Conservation (phyloP, 2,113 vertebrate genomes). For the Oreocharis arfaki region DNA sequence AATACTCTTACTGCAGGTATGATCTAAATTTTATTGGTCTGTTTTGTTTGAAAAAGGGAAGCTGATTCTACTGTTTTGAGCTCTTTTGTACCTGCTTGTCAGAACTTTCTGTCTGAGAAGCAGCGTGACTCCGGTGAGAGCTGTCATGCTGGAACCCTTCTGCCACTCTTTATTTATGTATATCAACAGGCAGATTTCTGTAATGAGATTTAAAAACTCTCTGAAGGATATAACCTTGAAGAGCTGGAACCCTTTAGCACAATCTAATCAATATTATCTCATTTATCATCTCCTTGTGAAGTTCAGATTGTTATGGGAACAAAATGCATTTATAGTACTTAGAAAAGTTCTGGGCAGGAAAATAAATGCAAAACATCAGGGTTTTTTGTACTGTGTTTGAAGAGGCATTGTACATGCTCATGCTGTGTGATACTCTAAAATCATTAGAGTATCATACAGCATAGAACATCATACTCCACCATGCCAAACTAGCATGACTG, state of each 20-base stretch:
- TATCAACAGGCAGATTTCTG: conserved; percentile 52
- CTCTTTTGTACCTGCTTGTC: neutral
- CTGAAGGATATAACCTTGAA: conserved; percentile 59
- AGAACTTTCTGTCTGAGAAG: conserved; percentile 7
- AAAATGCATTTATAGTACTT: conserved; percentile 45
- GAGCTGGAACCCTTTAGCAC: conserved; percentile 28
- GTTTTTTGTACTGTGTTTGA: neutral
- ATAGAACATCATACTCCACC: too few species aligned
- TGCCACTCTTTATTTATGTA: conserved; percentile 56
- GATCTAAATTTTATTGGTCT: neutral
- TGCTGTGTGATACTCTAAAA: neutral
- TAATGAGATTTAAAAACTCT: conserved; percentile 61
- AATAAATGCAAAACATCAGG: neutral
- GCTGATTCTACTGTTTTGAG: neutral
- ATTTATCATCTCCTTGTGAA: conserved; percentile 58
- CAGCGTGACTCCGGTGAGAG: neutral
- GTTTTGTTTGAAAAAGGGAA: neutral
- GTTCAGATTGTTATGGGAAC: neutral
- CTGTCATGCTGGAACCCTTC: neutral
- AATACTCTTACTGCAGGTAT: neutral
- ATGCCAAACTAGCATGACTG: neutral
- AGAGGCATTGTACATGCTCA: neutral
- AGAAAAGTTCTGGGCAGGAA: neutral
- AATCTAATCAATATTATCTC: conserved; percentile 57
- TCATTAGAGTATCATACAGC: too few species aligned